Evolutionary conservation across 2,113 vertebrate genomes (phyloP).

Genomic region (Neoarius graeffei): DNA sequence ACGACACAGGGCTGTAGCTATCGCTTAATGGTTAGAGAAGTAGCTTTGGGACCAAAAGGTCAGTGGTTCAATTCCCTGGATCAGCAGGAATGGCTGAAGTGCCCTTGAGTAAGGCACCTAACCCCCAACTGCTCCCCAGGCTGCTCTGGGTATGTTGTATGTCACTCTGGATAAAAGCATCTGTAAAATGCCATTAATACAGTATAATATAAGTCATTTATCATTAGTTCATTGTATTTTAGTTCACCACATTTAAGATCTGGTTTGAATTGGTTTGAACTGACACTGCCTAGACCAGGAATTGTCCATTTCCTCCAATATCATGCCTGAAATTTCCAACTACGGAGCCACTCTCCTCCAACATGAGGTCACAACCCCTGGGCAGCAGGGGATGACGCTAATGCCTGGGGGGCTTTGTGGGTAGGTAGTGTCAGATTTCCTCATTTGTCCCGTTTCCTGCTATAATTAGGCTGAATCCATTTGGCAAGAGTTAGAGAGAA

Average conservation of each 20-base stretch:
- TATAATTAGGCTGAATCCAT: conserved; percentile 71
- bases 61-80: too few species aligned
- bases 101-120: too few species aligned
- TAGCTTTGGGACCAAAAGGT: too few species aligned
- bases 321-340: conserved; percentile 71
- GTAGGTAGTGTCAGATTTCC: conserved; percentile 79
- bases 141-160: too few species aligned
- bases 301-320: conserved; percentile 61
- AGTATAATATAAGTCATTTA: too few species aligned
- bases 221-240: not conserved
- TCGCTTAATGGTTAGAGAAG: too few species aligned
- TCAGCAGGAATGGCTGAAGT: too few species aligned
- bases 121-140: too few species aligned
- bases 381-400: conserved; percentile 71
- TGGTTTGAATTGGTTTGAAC: conserved; percentile 6
- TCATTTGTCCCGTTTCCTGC: conserved; percentile 58
- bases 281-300: conserved; percentile 49
- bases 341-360: conserved; percentile 39
- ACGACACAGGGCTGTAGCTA: not conserved
- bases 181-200: too few species aligned
- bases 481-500: conserved; percentile 48
- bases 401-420: conserved; percentile 62
- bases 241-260: not conserved
- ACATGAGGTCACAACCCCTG: conserved; percentile 74
- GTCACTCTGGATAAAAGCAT: too few species aligned